Evolutionary conservation across 2,888 invertebrate genomes (phyloP).

Genomic region (Tetranychus truncatus): DNA sequence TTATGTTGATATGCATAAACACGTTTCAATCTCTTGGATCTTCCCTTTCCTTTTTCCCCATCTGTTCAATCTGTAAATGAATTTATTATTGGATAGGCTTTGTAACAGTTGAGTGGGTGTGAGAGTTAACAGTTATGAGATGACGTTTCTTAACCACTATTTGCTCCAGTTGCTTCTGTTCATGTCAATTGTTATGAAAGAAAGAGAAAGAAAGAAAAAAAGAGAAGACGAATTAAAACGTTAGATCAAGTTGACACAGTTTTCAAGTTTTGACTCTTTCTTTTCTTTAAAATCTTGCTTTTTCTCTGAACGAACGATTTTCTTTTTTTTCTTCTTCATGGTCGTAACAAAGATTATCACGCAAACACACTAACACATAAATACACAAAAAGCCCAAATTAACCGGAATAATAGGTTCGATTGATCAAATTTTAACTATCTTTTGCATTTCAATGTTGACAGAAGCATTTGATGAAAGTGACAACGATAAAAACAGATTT

Average conservation of each 20-base stretch:
- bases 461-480: no score
- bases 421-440: no score
- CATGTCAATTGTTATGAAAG: neutral
- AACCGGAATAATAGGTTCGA: no score
- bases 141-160: neutral
- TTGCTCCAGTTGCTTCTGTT: neutral
- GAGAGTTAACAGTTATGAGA: neutral
- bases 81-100: neutral
- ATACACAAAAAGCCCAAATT: no score
- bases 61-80: neutral
- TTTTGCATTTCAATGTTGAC: no score
- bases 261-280: neutral
- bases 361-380: no score
- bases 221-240: neutral
- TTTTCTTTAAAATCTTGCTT: neutral
- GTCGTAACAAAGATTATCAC: neutral
- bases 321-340: neutral
- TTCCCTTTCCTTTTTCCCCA: neutral
- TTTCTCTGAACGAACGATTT: neutral
- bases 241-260: neutral
- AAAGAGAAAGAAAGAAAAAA: neutral
- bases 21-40: neutral
- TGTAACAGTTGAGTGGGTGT: neutral
- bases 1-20: neutral
- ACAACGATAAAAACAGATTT: no score